Conservation (phyloP, 1,140 invertebrate species). For the Pseudomyrmex flavicornis region DNA sequence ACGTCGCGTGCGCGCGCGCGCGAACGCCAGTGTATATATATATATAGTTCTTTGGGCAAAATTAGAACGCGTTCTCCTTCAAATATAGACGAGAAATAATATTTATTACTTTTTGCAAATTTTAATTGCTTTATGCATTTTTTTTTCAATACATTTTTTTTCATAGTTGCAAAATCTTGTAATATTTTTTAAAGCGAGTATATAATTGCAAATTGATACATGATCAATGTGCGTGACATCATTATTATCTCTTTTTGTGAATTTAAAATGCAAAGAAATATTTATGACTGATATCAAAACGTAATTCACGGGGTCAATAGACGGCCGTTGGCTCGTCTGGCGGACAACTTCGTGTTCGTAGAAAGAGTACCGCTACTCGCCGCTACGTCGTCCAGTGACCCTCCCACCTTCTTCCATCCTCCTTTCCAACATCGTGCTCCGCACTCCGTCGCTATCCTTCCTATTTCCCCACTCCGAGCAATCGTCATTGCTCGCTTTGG, state of each 20-base stretch:
- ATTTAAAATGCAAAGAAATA: background rate
- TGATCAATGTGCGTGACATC: background rate
- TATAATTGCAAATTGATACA: no score
- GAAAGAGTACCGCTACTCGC: slow-evolving; percentile 84
- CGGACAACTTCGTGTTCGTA: slow-evolving; percentile 77
- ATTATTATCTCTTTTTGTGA: background rate
- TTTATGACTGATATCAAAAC: slow-evolving; percentile 29
- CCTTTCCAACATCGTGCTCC: slow-evolving; percentile 15
- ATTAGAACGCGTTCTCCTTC: background rate
- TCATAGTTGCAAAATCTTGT: background rate
- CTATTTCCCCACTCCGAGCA: slow-evolving; percentile 17
- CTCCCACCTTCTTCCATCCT: slow-evolving; percentile 63
- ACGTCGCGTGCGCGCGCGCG: slow-evolving; percentile 8
- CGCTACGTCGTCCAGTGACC: slow-evolving; percentile 78
- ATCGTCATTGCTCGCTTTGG: slow-evolving; percentile 29
- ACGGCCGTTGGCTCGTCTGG: slow-evolving; percentile 79
- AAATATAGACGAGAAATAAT: background rate
- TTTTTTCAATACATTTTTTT: background rate
- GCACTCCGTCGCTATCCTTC: slow-evolving; percentile 32
- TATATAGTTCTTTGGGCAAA: background rate
- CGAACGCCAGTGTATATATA: slow-evolving; percentile 14
- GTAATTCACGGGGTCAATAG: slow-evolving; percentile 81
- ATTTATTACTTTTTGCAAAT: slow-evolving; percentile 4
- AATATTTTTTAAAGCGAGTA: background rate
- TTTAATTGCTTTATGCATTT: background rate